A percentile compares a stretch with the other conserved stretches of the same genome.
These are phyloP conservation scores for Chrysoperla carnea DNA, from an alignment of 1,140 invertebrate genomes.

Conservation along the genomic window DNA sequence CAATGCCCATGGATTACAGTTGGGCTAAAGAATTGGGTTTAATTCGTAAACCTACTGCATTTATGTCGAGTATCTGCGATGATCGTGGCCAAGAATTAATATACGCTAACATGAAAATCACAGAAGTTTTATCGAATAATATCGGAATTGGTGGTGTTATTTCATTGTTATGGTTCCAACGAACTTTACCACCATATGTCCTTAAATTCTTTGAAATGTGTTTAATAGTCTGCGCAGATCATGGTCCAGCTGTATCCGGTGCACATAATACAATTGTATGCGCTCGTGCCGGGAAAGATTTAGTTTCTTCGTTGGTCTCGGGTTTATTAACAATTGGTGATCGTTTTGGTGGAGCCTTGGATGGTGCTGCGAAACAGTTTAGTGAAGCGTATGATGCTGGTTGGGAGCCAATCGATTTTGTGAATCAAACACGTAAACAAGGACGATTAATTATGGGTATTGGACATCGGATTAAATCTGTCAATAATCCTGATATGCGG, in stretches of 20 bases:
- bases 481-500: slow-evolving; percentile 95
- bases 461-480: slow-evolving; percentile 87
- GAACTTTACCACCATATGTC: slow-evolving; percentile 79
- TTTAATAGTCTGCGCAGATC: slow-evolving; percentile 93
- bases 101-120: slow-evolving; percentile 94
- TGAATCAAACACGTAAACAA: slow-evolving; percentile 86
- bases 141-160: slow-evolving; percentile 92
- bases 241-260: slow-evolving; percentile 92
- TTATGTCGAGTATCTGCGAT: slow-evolving; percentile 97
- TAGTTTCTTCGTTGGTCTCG: slow-evolving; percentile 85
- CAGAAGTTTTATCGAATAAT: slow-evolving; percentile 64
- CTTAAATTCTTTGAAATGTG: slow-evolving; percentile 97
- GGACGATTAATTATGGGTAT: slow-evolving; percentile 97
- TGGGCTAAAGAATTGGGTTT: slow-evolving; percentile 94
- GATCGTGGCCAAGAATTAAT: slow-evolving; percentile 89
- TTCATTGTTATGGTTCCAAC: slow-evolving; percentile 90
- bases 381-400: slow-evolving; percentile 67
- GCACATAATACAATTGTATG: slow-evolving; percentile 98
- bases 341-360: slow-evolving; percentile 91
- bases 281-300: slow-evolving; percentile 90
- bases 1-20: slow-evolving; percentile 95
- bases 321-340: slow-evolving; percentile 95
- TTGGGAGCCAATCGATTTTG: slow-evolving; percentile 91
- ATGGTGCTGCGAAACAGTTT: slow-evolving; percentile 87
- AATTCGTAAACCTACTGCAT: slow-evolving; percentile 92